Evolutionary conservation across 2,888 invertebrate species (phyloP), one percentile per base, ranked within the genome.

Genomic region (Luperina testacea): DNA sequence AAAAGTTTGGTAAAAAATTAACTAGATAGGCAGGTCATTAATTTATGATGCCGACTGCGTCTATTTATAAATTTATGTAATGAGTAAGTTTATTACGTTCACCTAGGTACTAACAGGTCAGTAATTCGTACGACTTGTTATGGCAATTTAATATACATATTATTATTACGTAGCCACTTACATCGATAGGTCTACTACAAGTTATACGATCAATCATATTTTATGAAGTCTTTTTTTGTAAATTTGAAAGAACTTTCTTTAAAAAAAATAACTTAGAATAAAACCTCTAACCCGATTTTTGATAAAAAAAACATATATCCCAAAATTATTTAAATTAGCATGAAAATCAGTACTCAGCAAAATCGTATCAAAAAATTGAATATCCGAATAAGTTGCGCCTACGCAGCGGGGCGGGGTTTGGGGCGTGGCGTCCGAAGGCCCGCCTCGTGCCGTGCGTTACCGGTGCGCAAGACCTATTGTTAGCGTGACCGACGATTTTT

Each of bases 401-500:
- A 80, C 88, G 90, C 90, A 85, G 69, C 24, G 81, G 82, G 86
- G 89, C 91, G 94, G 95, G 94, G 95, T 92, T 90, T 93, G 87
- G 88, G 96, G 96, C 95, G 95, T 94, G 94, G 95, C 92, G 86
- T 90, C 75, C 17, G 9, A 74, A 78, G 93, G 75, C 88, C 95
- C 89, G 94, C 96, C 96, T 90, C 88, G 90, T 91, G 92, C 92
- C 91, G 96, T 96, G 96, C 95, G 87, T 92, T 96, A 96, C 96
- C 94, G 96, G 91, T 90, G 82, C 90, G 81, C 78, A 86, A 87
- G 76, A 86, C 89, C 92, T 94, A 94, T 95, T 95, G 95, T 95
- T 94, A 89, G 91, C 90, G 80, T 79, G 78, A 84, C 78, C 75
- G 79, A 79, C 81, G 76, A 70, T 84, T 90, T 88, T 89, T 89